Percentiles rank a stretch among this genome's conserved stretches.
These are phyloP conservation scores for Drepana arcuata DNA, from an alignment of 1,140 invertebrate species.

Conservation along the genomic window DNA sequence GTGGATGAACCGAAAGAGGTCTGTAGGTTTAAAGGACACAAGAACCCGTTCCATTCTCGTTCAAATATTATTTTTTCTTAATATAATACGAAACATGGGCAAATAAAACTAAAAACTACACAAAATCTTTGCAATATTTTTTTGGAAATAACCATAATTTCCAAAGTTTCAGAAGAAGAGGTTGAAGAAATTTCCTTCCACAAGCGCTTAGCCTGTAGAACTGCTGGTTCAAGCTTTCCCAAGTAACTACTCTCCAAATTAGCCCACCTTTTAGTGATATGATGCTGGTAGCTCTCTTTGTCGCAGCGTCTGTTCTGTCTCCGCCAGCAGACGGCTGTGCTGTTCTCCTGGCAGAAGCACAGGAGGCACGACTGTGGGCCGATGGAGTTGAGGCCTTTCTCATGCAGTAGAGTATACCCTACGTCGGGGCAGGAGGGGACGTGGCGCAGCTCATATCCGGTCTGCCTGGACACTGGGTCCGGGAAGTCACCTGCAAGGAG, in stretches of 20 bases:
- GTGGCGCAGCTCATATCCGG: slow-evolving; percentile 7
- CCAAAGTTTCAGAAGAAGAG: no score
- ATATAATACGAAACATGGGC: background rate
- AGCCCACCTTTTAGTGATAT: slow-evolving; percentile 2
- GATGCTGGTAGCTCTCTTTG: slow-evolving; percentile 19
- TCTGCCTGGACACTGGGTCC: slow-evolving; percentile 7
- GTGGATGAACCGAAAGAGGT: background rate
- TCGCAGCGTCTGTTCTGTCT: slow-evolving; percentile 33
- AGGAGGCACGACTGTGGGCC: slow-evolving; percentile 23
- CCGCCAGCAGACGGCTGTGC: slow-evolving; percentile 33
- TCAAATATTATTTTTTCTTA: background rate
- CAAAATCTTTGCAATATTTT: background rate
- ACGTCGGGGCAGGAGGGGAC: slow-evolving; percentile 27
- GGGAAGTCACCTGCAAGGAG: background rate
- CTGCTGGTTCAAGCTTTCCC: background rate
- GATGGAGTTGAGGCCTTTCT: slow-evolving; percentile 13
- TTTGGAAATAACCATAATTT: no score
- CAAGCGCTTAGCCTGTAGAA: no score
- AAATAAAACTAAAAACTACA: background rate
- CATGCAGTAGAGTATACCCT: slow-evolving; percentile 34
- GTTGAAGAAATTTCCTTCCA: no score
- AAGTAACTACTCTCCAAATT: background rate
- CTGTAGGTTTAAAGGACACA: background rate
- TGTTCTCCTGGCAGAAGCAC: slow-evolving; percentile 40
- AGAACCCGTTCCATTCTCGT: background rate